These are phyloP conservation scores for Drosophila ambigua DNA, from an alignment of 1,140 invertebrate genomes.

Conservation along the genomic window DNA sequence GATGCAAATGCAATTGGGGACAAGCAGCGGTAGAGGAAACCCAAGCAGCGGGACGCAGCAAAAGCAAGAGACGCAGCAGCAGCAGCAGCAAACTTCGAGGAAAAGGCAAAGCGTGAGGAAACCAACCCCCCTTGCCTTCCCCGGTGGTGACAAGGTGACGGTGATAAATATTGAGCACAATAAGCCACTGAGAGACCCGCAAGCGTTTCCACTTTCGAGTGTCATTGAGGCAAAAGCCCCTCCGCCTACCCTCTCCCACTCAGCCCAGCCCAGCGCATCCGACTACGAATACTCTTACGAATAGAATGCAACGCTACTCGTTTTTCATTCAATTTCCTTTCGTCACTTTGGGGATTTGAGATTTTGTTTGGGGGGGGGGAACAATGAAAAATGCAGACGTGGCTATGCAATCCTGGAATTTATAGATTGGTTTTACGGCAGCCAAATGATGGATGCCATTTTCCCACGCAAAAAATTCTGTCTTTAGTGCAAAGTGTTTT, in stretches of 20 bases:
- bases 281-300: neutral
- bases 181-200: constrained; percentile 30
- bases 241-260: neutral
- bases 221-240: constrained; percentile 20
- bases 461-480: too few species aligned
- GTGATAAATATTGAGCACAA: constrained; percentile 51
- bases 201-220: constrained; percentile 21
- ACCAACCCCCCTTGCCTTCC: too few species aligned
- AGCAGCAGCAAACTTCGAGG: too few species aligned
- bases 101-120: too few species aligned
- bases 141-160: neutral
- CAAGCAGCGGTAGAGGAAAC: constrained; percentile 9
- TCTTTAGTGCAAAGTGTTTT: too few species aligned
- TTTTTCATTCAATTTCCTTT: constrained; percentile 39
- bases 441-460: too few species aligned
- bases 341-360: constrained; percentile 26
- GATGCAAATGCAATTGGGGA: constrained; percentile 69
- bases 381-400: too few species aligned
- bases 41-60: too few species aligned
- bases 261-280: too few species aligned
- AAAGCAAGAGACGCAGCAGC: neutral
- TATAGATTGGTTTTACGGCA: too few species aligned
- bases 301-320: constrained; percentile 11
- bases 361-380: neutral
- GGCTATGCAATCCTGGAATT: too few species aligned